Evolutionary conservation across 2,113 vertebrate genomes (phyloP).

Genomic region (Cynoglossus semilaevis): DNA sequence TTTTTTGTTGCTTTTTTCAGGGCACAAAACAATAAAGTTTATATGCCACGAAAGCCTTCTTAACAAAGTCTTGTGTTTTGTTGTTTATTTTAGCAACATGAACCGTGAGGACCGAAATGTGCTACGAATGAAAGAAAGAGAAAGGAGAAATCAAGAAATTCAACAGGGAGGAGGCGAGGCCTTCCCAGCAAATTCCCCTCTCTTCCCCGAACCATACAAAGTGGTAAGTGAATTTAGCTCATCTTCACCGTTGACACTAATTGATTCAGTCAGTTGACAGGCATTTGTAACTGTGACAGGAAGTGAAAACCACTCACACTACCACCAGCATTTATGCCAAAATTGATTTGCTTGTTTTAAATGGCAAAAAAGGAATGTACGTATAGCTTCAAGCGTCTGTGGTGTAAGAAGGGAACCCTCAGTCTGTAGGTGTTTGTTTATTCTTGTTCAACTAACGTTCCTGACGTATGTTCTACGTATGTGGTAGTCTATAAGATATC

Average conservation of each 20-base stretch:
- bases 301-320: conserved; percentile 14
- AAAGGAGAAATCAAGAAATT: conserved; percentile 82
- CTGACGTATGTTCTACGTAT: not conserved
- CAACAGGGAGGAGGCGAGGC: conserved; percentile 95
- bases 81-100: conserved; percentile 93
- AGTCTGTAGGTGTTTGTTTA: not conserved
- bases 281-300: conserved; percentile 20
- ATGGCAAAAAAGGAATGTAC: conserved; percentile 12
- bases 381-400: not conserved
- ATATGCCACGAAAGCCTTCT: conserved; percentile 5
- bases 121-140: conserved; percentile 97
- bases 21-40: too few species aligned
- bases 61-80: conserved; percentile 46
- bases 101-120: conserved; percentile 99
- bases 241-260: conserved; percentile 12
- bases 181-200: conserved; percentile 95
- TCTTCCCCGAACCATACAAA: conserved; percentile 98
- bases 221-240: conserved; percentile 84
- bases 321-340: not conserved
- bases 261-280: conserved; percentile 26
- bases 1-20: too few species aligned
- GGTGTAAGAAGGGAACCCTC: not conserved
- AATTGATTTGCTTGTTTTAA: conserved; percentile 8
- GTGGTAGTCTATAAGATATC: not conserved
- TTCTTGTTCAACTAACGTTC: not conserved